Evolutionary conservation across 2,797 vertebrate species (phyloP).

Genomic region (Gymnopithys bicolor): DNA sequence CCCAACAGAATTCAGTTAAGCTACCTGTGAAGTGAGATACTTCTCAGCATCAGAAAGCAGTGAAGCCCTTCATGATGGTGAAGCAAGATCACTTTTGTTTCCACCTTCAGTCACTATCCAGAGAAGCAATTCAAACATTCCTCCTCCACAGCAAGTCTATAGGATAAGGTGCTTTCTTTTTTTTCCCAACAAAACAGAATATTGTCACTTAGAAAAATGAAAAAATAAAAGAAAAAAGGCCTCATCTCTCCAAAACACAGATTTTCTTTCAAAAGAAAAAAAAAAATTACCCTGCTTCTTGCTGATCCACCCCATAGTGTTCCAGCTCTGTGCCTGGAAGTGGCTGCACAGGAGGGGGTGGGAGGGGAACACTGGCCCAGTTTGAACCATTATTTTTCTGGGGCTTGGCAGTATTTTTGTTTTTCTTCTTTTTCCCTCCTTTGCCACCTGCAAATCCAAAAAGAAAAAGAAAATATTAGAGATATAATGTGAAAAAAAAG

Average conservation of each 20-base stretch:
- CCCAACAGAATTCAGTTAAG: conserved; percentile 17
- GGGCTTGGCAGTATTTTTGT: conserved; percentile 88
- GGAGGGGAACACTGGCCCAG: conserved; percentile 95
- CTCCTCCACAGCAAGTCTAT: neutral
- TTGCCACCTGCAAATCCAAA: conserved; percentile 88
- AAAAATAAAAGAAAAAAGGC: neutral
- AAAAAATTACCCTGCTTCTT: conserved; percentile 85
- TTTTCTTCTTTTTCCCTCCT: conserved; percentile 99
- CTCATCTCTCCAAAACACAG: neutral
- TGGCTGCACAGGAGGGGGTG: conserved; percentile 94
- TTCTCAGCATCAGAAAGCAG: conserved; percentile 1
- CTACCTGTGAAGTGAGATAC: neutral
- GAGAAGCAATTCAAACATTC: neutral
- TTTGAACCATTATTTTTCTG: conserved; percentile 93
- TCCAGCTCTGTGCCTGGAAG: conserved; percentile 96
- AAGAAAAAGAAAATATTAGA: conserved; percentile 36
- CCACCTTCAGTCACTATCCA: conserved; percentile 49
- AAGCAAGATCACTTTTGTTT: conserved; percentile 66
- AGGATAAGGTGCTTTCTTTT: neutral
- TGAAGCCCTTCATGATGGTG: conserved; percentile 15
- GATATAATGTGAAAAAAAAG: neutral
- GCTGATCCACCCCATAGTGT: conserved; percentile 90
- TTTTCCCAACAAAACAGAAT: neutral
- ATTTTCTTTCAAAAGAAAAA: neutral
- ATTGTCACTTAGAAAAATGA: neutral